Conservation (phyloP, 2,888 invertebrate genomes). For the Therioaphis trifolii region DNA sequence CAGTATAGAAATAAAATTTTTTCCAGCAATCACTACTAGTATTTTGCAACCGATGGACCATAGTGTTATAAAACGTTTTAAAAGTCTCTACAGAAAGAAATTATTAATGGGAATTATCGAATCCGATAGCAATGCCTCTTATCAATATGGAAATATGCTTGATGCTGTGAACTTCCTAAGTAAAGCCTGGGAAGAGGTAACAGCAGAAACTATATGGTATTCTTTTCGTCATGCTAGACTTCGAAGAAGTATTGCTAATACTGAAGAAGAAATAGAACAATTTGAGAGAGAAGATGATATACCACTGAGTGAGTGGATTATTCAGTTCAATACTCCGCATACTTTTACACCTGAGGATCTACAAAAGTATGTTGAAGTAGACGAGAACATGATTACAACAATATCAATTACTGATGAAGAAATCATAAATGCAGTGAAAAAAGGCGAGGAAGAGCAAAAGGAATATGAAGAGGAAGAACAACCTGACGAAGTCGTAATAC, state of each 20-base stretch:
- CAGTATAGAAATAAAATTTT: no score
- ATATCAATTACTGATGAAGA: slow-evolving; percentile 29
- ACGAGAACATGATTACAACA: slow-evolving; percentile 3
- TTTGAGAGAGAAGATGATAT: slow-evolving; percentile 1
- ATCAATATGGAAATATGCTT: no score
- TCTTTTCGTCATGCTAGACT: not conserved
- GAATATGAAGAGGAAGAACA: not conserved
- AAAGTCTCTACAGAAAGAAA: no score
- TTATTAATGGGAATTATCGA: no score
- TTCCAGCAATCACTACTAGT: no score
- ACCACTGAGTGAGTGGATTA: not conserved
- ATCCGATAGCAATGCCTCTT: no score
- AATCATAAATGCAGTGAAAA: not conserved
- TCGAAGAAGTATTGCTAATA: slow-evolving; percentile 15
- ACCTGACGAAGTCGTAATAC: no score
- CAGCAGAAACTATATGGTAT: no score
- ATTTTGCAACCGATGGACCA: no score
- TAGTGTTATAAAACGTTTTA: no score
- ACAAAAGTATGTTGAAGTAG: slow-evolving; percentile 11
- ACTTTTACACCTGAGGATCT: not conserved
- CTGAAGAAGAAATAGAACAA: slow-evolving; percentile 27
- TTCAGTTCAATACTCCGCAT: slow-evolving; percentile 5
- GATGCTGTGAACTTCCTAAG: no score
- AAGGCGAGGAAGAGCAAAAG: not conserved
- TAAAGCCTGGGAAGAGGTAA: no score